Base-by-base conservation (phyloP, 2,797 vertebrate species). In the Betta splendens region DNA sequence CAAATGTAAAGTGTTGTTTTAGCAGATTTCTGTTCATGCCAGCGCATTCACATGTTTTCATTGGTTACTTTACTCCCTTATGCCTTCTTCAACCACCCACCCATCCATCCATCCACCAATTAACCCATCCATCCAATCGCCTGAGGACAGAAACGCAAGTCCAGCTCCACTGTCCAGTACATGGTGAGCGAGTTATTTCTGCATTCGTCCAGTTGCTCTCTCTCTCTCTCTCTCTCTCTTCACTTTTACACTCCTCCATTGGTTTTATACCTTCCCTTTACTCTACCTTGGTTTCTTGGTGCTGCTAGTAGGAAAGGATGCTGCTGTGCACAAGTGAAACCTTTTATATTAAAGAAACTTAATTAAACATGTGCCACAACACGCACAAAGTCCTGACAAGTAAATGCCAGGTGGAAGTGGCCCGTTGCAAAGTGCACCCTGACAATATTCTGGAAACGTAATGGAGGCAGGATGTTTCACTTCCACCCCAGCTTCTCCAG, bases 111-210 rank as follows among this genome's bases (percentile, higher is more conserved):
- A 28, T 79, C 69, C 38, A 79, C 77, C 23, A 48, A 44, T 44
- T 8, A 23, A 32, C 47, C 54, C 49, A 63, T 79, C 67, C 67
- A 69, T 78, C 76, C 68, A 59, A 74, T 77, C 64, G 72, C 69
- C 64, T 66, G 83, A 74, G 79, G 77, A 79, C 89, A 93, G 92
- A 93, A 93, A 90, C 89, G 91, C 84, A 93, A 91, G 87, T 92
- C 90, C 63, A 93, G 90, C 88, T 92, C 90, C 32, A 90, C 90
- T 55, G 86, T 92, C 74, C 91, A 92, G 89, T 92, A 91, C 46
- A 91, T 92, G 92, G 91, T 92, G 91, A 92, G 91, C 85, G 86
- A 85, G 81, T 61, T 58, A 17, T 80, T 78, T 80, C 48, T 61
- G 50, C 76, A 58, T 71, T 71, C 67, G 28, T 45, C 49, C 35